Percentiles rank a stretch among this genome's conserved stretches.
These are phyloP conservation scores for Oreochromis niloticus DNA, from an alignment of 2,113 vertebrate genomes.

Conservation along the genomic window DNA sequence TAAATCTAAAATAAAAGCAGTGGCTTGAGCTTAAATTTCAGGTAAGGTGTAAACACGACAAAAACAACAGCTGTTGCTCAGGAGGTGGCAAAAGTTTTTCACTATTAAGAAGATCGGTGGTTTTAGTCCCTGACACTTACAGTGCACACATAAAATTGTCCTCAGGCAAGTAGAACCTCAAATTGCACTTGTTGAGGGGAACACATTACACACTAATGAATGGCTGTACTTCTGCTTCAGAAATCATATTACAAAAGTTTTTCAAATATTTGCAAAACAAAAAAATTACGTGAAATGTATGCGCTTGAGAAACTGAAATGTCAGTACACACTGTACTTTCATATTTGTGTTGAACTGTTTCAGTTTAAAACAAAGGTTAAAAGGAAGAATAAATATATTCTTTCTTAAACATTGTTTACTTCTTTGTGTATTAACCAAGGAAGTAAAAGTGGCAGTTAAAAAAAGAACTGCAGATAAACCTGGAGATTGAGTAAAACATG, in stretches of 20 bases:
- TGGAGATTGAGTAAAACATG: not conserved
- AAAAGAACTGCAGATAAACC: not conserved
- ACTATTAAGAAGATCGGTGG: not conserved
- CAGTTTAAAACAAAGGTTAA: not conserved
- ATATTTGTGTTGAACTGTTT: not conserved
- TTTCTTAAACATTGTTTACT: not conserved
- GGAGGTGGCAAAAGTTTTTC: not conserved
- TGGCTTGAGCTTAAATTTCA: not conserved
- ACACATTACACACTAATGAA: not conserved
- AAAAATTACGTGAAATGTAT: not conserved
- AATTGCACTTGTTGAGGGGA: not conserved
- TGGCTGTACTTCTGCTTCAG: accelerated
- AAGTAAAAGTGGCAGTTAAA: not conserved
- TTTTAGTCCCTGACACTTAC: not conserved
- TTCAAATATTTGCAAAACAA: not conserved
- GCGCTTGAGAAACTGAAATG: not conserved
- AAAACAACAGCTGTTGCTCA: not conserved
- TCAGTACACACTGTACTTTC: not conserved
- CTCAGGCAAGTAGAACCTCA: not conserved
- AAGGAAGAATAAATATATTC: not conserved
- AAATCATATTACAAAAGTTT: not conserved
- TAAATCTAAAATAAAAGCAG: not conserved
- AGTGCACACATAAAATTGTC: not conserved
- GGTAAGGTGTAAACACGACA: not conserved
- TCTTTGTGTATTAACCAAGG: not conserved